Base-by-base conservation (phyloP, 2,113 vertebrate genomes). In the Sinocyclocheilus maitianheensis region DNA sequence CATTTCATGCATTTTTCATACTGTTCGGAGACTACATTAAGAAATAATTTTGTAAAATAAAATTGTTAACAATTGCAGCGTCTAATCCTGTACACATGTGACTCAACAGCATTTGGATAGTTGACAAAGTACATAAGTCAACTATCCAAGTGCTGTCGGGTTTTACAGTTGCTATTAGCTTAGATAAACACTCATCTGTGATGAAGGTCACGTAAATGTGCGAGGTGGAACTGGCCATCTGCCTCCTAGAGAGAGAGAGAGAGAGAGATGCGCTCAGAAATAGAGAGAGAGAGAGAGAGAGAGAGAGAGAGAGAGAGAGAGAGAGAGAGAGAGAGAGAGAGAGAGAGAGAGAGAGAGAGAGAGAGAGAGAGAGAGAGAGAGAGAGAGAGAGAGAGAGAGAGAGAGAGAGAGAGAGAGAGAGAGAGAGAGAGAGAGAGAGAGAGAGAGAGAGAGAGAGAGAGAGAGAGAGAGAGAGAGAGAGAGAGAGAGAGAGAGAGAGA, bases 151-250 rank as follows among this genome's bases (percentile, higher is more conserved):
- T 9, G 55, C 34, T 40, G 34, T n/a, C 11, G 26, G 60, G 79
- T 81, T 81, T 81, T 30, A 81, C 24, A 30, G 40, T 24, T 18
- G 43, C 12, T 26, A 53, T 77, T 78, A 51, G 62, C 24, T 63
- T 69, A n/a, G 26, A 77, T 16, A 37, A 79, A 53, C 34, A 85
- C 76, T 85, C 24, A 67, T 77, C 62, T 62, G 77, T 20, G 55
- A 16, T 63, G 72, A 84, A 46, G 72, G 74, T 84, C 55, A 77
- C 3, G 18, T 34, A 65, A 77, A 65, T 5, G 72, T 84, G 83
- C 9, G 51, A 18, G 63, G 58, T 77, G 74, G 83, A 51, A 26
- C 63, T 26, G 58, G 4, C 83, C 53, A 84, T 84, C 71, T 82
- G 55, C n/a, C 55, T 65, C 58, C 22, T n/a, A 5, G 11, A 81